Conservation (phyloP, 2,113 vertebrate genomes). For the Pituophis catenifer region DNA sequence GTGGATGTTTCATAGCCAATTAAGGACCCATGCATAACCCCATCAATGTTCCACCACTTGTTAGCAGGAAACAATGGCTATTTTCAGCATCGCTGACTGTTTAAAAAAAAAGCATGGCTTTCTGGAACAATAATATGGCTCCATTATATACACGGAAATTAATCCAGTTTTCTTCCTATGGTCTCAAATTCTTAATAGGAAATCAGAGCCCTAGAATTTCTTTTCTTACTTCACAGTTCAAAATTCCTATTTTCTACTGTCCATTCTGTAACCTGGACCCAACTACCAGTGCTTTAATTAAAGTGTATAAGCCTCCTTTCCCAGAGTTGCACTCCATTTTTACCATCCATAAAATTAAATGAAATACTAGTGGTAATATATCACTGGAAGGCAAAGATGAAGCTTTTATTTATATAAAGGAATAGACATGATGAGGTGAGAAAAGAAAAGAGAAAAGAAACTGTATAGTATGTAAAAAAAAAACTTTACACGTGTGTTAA, state of each 20-base stretch:
- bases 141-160: not conserved
- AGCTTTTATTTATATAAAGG: not conserved
- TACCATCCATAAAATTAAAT: not conserved
- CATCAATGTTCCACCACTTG: not conserved
- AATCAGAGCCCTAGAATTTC: not conserved
- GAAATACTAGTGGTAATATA: not conserved
- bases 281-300: not conserved
- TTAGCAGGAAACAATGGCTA: not conserved
- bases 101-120: not conserved
- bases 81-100: not conserved
- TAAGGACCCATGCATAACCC: not conserved
- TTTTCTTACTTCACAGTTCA: not conserved
- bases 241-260: not conserved
- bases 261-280: not conserved
- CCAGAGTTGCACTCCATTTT: not conserved
- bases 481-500: not conserved
- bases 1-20: not conserved
- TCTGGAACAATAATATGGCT: not conserved
- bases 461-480: not conserved
- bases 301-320: not conserved
- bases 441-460: not conserved
- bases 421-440: not conserved
- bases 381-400: not conserved
- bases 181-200: not conserved
- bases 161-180: not conserved